Evolutionary conservation across 2,888 invertebrate species (phyloP), one percentile per base, ranked within the genome.

Genomic region (Tenthredo amoena): DNA sequence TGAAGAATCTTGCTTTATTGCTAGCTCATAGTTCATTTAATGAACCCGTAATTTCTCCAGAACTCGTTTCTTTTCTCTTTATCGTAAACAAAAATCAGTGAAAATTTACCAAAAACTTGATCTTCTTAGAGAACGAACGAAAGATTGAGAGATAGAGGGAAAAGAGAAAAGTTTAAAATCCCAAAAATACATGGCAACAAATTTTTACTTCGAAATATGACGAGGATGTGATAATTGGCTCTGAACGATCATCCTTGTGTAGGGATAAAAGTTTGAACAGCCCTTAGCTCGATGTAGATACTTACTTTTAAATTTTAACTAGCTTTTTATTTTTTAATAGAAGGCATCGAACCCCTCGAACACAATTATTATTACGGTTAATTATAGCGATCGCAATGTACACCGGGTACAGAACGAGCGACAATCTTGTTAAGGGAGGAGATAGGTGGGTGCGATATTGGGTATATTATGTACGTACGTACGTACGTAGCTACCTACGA

Each of bases 361-460:
- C 43, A 7, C 26, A 55, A 7, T 7, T 2, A 10, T 43, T 43
- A n/a, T 43, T 43, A 40, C 21, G 10, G 74, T 5, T 74, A 47
- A 74, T 74, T 74, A 74, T 26, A 74, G 43, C 9, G 43, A 26
- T 43, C 74, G 21, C 26, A 18, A 10, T 72, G 43, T 43, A 40
- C 12, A 21, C 7, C 0, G 10, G 9, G n/a, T 18, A 40, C 72
- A 10, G 40, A 40, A 72, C 12, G 43, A 43, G 43, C 43, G 43
- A 74, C 10, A 43, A 21, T 12, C n/a, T 40, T 43, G 26, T 74
- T 74, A 26, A 21, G 43, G 43, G 6, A 68, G 18, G 18, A 68
- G 68, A 68, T 68, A 68, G 68, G 68, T 68, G 7, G 68, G 68
- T 68, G 68, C 68, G 68, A 68, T 68, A 68, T 68, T 34, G 68